Percentiles rank a stretch among this genome's conserved stretches.
Conservation (phyloP, 2,113 vertebrate genomes). For the Himantopus leucocephalus region DNA sequence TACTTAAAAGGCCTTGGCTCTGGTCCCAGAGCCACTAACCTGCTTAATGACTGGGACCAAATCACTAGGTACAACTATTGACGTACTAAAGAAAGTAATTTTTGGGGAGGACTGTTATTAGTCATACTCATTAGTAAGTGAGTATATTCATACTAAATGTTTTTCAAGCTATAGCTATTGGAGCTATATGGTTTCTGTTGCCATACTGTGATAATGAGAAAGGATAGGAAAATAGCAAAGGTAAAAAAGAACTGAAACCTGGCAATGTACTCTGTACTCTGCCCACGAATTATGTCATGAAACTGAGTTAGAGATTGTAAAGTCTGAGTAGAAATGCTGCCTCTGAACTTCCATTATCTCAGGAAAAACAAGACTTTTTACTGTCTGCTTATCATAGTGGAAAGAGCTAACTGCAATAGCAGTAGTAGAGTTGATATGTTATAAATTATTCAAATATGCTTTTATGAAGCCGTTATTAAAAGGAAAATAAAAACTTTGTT, state of each 20-base stretch:
- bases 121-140: neutral
- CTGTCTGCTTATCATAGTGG: neutral
- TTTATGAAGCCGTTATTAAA: neutral
- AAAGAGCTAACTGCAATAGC: neutral
- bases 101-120: neutral
- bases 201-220: neutral
- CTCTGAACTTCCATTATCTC: neutral
- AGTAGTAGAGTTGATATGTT: neutral
- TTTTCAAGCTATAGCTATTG: neutral
- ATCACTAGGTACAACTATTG: neutral
- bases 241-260: neutral
- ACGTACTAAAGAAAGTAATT: neutral
- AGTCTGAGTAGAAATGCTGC: neutral
- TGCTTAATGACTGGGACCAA: neutral
- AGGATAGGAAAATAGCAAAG: neutral
- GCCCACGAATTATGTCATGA: neutral
- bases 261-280: neutral
- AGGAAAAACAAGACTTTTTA: neutral
- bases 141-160: neutral
- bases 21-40: neutral
- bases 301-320: neutral
- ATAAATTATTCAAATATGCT: conserved; percentile 6
- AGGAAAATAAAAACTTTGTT: neutral
- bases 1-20: neutral
- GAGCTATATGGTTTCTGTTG: neutral